A percentile compares a stretch with the other conserved stretches of the same genome.
These are phyloP conservation scores for Psittacus erithacus DNA, from an alignment of 2,113 vertebrate genomes.

Conservation along the genomic window DNA sequence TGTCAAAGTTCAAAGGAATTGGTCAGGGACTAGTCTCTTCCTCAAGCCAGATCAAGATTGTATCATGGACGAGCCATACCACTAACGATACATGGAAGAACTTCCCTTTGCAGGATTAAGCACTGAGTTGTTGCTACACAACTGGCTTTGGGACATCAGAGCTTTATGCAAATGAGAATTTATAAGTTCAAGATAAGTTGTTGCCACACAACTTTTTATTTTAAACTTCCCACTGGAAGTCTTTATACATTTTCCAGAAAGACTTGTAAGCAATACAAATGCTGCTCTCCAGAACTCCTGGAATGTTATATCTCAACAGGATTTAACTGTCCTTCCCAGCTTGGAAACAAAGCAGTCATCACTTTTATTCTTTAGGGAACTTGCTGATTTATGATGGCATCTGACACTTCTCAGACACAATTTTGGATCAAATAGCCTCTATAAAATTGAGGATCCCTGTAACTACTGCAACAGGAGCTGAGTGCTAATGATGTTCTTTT, in stretches of 20 bases:
- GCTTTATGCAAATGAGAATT: background rate
- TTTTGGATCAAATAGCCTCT: background rate
- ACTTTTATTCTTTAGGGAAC: background rate
- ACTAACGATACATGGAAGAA: background rate
- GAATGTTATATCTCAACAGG: background rate
- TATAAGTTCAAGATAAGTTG: background rate
- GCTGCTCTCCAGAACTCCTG: background rate
- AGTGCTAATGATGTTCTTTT: background rate
- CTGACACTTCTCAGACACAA: background rate
- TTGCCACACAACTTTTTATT: background rate
- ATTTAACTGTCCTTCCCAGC: background rate
- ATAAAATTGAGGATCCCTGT: background rate
- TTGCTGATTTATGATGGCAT: background rate
- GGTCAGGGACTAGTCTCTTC: background rate
- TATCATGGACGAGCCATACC: background rate
- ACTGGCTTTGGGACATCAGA: background rate
- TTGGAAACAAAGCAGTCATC: background rate
- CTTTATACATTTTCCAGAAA: background rate
- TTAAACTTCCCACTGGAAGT: background rate
- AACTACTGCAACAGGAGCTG: background rate
- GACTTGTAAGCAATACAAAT: background rate
- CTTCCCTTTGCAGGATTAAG: background rate
- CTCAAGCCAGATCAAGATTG: background rate
- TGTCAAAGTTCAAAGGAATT: background rate
- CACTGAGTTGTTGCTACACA: background rate